Base-by-base conservation (phyloP, 1,140 invertebrate genomes). In the Drosophila murphyi region DNA sequence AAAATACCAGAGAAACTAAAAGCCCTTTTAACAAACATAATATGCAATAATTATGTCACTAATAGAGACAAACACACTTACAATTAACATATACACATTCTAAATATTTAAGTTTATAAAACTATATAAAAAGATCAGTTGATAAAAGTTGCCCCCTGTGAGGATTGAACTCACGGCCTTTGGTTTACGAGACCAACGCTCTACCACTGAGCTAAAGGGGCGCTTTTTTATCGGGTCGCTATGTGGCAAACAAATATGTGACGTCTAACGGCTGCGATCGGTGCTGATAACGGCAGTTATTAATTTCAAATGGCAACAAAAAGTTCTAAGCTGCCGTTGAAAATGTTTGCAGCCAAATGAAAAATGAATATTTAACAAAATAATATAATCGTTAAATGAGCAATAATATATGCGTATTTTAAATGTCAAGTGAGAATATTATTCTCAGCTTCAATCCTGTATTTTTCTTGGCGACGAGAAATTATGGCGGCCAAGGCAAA, bases 111-210 rank as follows among this genome's bases (percentile, higher is more conserved):
- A 34, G 34, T 4, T 1, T 34, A 34, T 34, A 34, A 50, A 60
- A 67, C 20, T 34, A 37, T 28, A 20, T 41, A 3, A 28, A 41
- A 51, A 51, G 41, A 41, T 72, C 5, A 52, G 39, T 32, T 35
- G 31, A 56, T 61, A 37, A 54, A 6, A 28, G 5, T 39, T 86
- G 82, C 82, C 82, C 76, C 82, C 82, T 86, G 82, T 87, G 96
- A 96, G 96, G 95, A 95, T 96, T 95, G 96, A 96, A 96, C 96
- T 96, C 96, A 95, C 96, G 96, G 96, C 96, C 96, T 95, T 96
- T 96, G 96, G 96, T 96, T 97, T 97, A 97, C 96, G 95, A 97
- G 96, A 96, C 96, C 96, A 96, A 96, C 96, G 96, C 96, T 97
- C 96, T 97, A 95, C 96, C 96, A 96, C 96, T 97, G 96, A 96